These are phyloP conservation scores for Xyrauchen texanus DNA, from an alignment of 2,113 vertebrate genomes.

Conservation along the genomic window DNA sequence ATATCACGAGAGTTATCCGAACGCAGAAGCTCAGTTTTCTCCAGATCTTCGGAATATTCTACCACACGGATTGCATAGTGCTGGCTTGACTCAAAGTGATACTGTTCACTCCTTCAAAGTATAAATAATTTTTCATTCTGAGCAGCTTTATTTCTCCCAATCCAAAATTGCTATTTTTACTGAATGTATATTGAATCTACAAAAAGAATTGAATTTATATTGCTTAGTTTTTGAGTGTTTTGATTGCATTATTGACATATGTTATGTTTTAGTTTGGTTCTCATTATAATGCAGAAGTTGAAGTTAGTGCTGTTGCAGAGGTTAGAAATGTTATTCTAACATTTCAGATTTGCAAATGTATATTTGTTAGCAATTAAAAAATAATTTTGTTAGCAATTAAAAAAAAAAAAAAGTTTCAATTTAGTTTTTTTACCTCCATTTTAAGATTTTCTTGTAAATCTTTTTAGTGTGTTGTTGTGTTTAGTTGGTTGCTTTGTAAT, in stretches of 20 bases:
- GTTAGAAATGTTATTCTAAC: no score
- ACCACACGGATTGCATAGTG: constrained; percentile 38
- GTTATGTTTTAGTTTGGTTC: no score
- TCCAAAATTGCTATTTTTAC: not conserved
- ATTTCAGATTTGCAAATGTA: no score
- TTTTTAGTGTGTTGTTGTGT: no score
- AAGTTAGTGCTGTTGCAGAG: no score
- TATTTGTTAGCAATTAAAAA: no score
- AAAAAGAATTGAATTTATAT: not conserved
- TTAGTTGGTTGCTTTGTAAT: no score
- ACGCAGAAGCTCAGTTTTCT: constrained; percentile 58
- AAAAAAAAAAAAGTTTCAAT: no score
- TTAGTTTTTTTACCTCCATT: no score
- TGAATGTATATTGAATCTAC: not conserved
- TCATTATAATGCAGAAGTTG: no score
- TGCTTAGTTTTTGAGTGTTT: not conserved
- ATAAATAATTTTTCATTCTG: not conserved
- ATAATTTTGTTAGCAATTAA: no score
- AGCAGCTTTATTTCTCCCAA: not conserved
- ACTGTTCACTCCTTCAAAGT: not conserved
- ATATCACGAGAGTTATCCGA: constrained; percentile 12
- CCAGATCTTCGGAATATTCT: constrained; percentile 61
- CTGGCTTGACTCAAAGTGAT: not conserved
- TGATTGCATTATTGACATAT: not conserved
- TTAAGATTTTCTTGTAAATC: no score